Evolutionary conservation across 2,797 vertebrate species (phyloP), one percentile per base, ranked within the genome.

Genomic region (Sphaeramia orbicularis): DNA sequence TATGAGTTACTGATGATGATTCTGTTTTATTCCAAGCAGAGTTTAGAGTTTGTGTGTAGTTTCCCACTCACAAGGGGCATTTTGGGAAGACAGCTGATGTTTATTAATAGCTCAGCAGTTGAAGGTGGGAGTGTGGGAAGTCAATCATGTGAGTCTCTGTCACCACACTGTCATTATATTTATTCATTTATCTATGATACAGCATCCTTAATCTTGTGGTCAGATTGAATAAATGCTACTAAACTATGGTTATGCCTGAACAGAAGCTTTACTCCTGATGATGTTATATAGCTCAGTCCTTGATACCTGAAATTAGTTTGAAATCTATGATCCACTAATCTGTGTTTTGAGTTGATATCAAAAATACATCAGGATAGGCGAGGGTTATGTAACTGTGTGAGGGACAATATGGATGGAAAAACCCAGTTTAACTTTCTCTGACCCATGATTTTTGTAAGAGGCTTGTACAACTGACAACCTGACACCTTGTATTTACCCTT

Each of bases 1-100:
- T n/a, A n/a, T n/a, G n/a, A n/a, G n/a, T n/a, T n/a, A n/a, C n/a
- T n/a, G n/a, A n/a, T n/a, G n/a, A n/a, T 60, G 1, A 42, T 18
- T 37, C 48, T 40, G 24, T 45, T 13, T 49, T 9, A 59, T 53
- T 37, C 27, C 57, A 54, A 49, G n/a, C 14, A 13, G n/a, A 71
- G 37, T 27, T 66, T 45, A 19, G 42, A 18, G 42, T 27, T 27
- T 44, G 13, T 70, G 51, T 48, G 47, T 52, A 58, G 53, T 69
- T 74, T 69, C 27, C 24, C 43, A 35, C 2, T 65, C 51, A 79
- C 80, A 87, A 61, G 30, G 43, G n/a, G n/a, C n/a, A n/a, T n/a
- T n/a, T n/a, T n/a, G n/a, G n/a, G 64, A 52, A 43, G 88, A 91
- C 92, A 93, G 89, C 91, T 92, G 90, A 47, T 52, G 71, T n/a